Percentiles rank a stretch among this genome's conserved stretches.
Conservation (phyloP, 2,888 invertebrate genomes). For the Cephus sareptanus region DNA sequence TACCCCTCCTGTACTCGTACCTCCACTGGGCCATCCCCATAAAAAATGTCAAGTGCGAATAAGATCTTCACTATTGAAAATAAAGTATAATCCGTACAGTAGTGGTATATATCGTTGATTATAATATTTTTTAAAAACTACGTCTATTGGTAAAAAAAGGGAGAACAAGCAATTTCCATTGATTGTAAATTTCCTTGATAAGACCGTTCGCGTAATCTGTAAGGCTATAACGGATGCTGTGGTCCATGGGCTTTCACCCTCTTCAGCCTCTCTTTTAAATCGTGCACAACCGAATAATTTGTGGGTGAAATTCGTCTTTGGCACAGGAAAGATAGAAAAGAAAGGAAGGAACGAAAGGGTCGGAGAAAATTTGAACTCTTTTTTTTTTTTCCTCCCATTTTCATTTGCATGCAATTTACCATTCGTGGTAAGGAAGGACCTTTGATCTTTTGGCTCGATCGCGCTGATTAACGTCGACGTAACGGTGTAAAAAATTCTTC, state of each 20-base stretch:
- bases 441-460: constrained; percentile 35
- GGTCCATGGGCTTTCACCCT: constrained; percentile 32
- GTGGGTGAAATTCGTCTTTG: constrained; percentile 49
- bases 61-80: background rate
- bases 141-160: no score
- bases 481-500: background rate
- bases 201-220: background rate
- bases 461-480: background rate
- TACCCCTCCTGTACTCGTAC: background rate
- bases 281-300: constrained; percentile 48
- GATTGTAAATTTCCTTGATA: background rate
- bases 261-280: constrained; percentile 51
- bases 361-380: constrained; percentile 37
- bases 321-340: constrained; percentile 34
- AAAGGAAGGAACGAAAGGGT: constrained; percentile 29
- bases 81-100: background rate
- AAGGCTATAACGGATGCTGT: constrained; percentile 13
- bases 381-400: constrained; percentile 34
- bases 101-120: no score
- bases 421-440: constrained; percentile 27
- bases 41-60: background rate
- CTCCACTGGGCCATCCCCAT: background rate
- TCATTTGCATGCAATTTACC: constrained; percentile 47
- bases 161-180: background rate
- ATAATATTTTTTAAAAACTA: no score